Evolutionary conservation across 1,140 invertebrate species (phyloP), one percentile per base, ranked within the genome.

Genomic region (Camponotus floridanus): DNA sequence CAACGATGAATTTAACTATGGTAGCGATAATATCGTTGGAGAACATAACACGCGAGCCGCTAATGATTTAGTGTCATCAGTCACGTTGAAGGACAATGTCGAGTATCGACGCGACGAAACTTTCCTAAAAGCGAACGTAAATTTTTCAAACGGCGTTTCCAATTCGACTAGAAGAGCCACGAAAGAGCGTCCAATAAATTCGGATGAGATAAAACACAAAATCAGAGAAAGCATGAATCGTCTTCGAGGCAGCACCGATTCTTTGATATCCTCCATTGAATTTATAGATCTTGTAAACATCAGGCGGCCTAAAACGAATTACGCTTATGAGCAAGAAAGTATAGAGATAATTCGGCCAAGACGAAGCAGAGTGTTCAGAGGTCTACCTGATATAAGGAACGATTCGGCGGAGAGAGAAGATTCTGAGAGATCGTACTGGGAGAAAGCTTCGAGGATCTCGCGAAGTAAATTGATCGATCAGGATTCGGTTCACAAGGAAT

Each of bases 241-340:
- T n/a, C 76, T 93, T 62, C 89, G 91, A 1, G 87, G 85, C 1
- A 92, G 91, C 15, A 93, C 89, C 0, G 90, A 94, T 21, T 89
- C 89, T 7, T 81, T 92, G 26, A 83, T 92, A 48, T 92, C 92
- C 0, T 91, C 91, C 0, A 9, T 92, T 8, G 91, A 93, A 51
- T 68, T 74, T 0, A 39, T 67, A 0, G 85, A 91, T 5, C 1
- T 87, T 1, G 21, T 55, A 21, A 83, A 62, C 0, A 59, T 31
- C 0, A 73, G 61, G 33, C 74, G 39, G 21, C 42, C 84, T 15
- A 45, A 65, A 59, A 21, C 11, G 18, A 51, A 79, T 4, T 45
- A 74, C 11, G 33, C 85, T 8, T 86, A 86, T 11, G 86, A 87
- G 39, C 57, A 84, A 31, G 89, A 90, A n/a, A 91, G 70, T 1